Evolutionary conservation across 2,797 vertebrate genomes (phyloP).

Genomic region (Phalloptychus januarius): DNA sequence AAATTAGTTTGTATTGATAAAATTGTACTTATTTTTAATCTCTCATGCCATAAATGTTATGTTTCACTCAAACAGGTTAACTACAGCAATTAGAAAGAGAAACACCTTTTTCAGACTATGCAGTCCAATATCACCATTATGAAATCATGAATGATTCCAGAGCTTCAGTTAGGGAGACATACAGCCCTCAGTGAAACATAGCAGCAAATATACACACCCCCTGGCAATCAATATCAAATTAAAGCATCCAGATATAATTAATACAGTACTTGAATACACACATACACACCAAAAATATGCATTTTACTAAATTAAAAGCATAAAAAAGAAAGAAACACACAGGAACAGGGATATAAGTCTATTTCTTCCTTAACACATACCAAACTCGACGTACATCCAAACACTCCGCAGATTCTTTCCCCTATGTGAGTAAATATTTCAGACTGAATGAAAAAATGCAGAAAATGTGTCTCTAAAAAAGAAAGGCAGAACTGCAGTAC

Average conservation of each 20-base stretch:
- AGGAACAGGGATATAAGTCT: neutral
- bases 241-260: slow-evolving; percentile 3
- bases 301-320: neutral
- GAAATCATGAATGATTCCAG: slow-evolving; percentile 27
- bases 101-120: slow-evolving; percentile 48
- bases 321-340: slow-evolving; percentile 2
- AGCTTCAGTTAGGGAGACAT: slow-evolving; percentile 22
- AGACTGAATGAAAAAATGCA: neutral
- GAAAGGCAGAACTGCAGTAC: neutral
- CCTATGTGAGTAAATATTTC: neutral
- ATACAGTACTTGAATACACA: neutral
- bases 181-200: slow-evolving; percentile 1
- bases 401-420: neutral
- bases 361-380: neutral
- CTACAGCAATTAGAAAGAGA: slow-evolving; percentile 29
- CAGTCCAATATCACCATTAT: slow-evolving; percentile 25
- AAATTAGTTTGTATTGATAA: slow-evolving; percentile 31
- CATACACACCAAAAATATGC: neutral
- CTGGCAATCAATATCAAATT: slow-evolving; percentile 25
- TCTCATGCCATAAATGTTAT: slow-evolving; percentile 23
- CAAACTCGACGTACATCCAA: neutral
- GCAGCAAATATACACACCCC: slow-evolving; percentile 5
- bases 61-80: slow-evolving; percentile 38
- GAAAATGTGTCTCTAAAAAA: neutral
- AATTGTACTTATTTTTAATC: slow-evolving; percentile 26